Evolutionary conservation across 2,797 vertebrate species (phyloP), one percentile per base, ranked within the genome.

Genomic region (Danio jaintianensis): DNA sequence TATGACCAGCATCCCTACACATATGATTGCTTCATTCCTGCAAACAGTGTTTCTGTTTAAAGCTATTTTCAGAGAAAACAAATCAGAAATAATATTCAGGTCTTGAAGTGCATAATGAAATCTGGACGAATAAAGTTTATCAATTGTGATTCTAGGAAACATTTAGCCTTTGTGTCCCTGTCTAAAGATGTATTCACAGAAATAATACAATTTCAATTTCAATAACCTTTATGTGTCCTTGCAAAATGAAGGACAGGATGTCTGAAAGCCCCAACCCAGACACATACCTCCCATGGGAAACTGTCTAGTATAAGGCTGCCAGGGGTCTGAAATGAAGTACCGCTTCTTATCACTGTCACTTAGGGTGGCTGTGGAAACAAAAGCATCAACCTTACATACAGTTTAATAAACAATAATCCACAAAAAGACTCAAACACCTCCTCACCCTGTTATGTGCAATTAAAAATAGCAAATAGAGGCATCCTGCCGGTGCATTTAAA

Each of bases 401-500:
- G 74, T 84, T 77, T 77, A 52, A 69, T 85, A 85, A 89, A 89
- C 84, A 84, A 50, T 38, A 47, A 82, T 48, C 76, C 78, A 74
- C 78, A 81, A 88, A 88, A 90, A 88, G 88, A 68, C 80, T 80
- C 84, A 55, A 85, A 80, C 45, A 79, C 84, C 64, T 89, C 82
- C 78, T 83, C 78, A 87, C 89, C 83, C 69, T 82, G 78, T 84
- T 55, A 73, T 85, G 83, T 84, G 80, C 80, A 78, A 78, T 68
- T 82, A 75, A 86, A 89, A 87, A 88, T 89, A 59, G 83, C 75
- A 82, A 87, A 82, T 81, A 76, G 75, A 71, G 76, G 56, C 84
- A 84, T 89, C 90, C 85, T 89, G 89, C 72, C 29, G 0, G 8
- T 63, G 66, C 85, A 86, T 85, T 86, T 89, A 84, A 89, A 92